Percentiles rank a stretch among this genome's conserved stretches.
Evolutionary conservation across 2,113 vertebrate genomes (phyloP).

Genomic region (mouse (Mus musculus)): DNA sequence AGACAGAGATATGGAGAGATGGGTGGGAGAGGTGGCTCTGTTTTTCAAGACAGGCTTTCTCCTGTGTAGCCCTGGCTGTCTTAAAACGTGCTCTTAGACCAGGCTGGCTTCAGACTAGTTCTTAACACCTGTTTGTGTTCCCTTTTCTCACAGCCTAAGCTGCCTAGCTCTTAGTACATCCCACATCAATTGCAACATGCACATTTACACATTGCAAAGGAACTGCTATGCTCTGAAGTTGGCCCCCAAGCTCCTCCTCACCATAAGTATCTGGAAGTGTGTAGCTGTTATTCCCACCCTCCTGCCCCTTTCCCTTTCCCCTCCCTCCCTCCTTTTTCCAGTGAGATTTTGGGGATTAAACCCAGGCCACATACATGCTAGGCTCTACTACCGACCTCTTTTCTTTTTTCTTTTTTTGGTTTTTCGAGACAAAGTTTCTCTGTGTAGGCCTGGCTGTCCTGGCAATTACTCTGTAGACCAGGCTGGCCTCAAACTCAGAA

Average conservation of each 20-base stretch:
- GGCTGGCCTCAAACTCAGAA: too few species aligned
- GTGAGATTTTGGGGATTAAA: neutral
- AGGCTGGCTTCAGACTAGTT: neutral
- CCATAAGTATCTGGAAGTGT: constrained; percentile 13
- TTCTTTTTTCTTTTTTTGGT: too few species aligned
- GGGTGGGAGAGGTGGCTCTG: neutral
- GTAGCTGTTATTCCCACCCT: neutral
- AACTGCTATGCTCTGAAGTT: neutral
- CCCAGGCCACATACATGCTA: neutral
- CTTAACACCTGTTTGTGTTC: constrained; percentile 1
- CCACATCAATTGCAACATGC: constrained; percentile 35
- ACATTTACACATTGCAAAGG: neutral
- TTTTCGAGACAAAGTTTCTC: too few species aligned
- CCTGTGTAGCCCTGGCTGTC: neutral
- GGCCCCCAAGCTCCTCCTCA: neutral
- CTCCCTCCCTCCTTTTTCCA: too few species aligned
- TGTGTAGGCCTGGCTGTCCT: too few species aligned
- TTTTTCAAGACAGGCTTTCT: neutral
- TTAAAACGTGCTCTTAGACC: neutral
- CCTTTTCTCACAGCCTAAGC: constrained; percentile 16
- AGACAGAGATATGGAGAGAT: too few species aligned
- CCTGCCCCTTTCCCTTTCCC: neutral
- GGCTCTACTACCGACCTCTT: neutral
- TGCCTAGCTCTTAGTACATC: neutral
- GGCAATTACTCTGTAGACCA: too few species aligned